These are phyloP conservation scores for Papilio xuthus DNA, from an alignment of 1,140 invertebrate genomes.

Conservation along the genomic window DNA sequence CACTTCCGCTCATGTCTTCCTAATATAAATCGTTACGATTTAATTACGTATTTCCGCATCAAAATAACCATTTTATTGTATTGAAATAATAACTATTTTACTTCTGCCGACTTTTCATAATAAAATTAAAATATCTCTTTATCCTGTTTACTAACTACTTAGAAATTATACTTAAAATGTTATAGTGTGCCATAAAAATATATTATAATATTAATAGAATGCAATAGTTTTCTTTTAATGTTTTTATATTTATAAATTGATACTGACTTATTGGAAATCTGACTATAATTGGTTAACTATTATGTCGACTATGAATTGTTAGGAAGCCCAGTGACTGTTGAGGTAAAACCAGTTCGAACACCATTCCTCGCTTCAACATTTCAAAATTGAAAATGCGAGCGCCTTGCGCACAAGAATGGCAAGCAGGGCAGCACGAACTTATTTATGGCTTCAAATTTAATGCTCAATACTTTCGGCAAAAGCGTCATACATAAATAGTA, in stretches of 20 bases:
- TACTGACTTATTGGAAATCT: too few species aligned
- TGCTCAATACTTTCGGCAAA: not conserved
- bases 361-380: too few species aligned
- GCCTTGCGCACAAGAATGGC: not conserved
- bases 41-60: not conserved
- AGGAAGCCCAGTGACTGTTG: too few species aligned
- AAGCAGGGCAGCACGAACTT: not conserved
- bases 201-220: not conserved
- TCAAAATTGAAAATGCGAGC: not conserved
- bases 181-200: not conserved
- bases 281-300: too few species aligned
- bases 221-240: not conserved
- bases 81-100: not conserved
- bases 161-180: not conserved
- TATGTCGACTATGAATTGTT: too few species aligned
- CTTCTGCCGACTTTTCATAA: not conserved
- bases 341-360: too few species aligned
- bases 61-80: not conserved
- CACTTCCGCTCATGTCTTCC: not conserved
- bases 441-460: not conserved
- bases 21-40: conserved; percentile 10
- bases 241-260: too few species aligned
- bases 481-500: too few species aligned
- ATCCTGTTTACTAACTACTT: not conserved
- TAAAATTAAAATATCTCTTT: not conserved